Evolutionary conservation across 2,797 vertebrate genomes (phyloP).

Genomic region (Myiothlypis chrysogaster): DNA sequence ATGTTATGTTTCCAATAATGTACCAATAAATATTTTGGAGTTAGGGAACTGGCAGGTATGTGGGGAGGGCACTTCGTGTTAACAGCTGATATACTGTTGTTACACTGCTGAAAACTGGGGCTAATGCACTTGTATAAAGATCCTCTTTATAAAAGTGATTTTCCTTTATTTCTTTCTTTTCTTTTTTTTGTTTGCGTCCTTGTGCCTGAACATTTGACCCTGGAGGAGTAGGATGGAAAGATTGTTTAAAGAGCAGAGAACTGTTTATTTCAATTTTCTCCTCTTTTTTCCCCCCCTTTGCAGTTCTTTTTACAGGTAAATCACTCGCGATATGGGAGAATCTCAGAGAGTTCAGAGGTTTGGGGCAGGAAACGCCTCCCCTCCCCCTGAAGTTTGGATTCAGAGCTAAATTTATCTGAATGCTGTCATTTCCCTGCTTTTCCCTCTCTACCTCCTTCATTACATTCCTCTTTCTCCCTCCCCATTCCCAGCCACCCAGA

Average conservation of each 20-base stretch:
- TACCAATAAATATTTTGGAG: constrained; percentile 62
- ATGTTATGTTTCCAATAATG: constrained; percentile 23
- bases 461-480: constrained; percentile 56
- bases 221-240: background rate
- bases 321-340: background rate
- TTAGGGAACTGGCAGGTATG: constrained; percentile 8
- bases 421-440: constrained; percentile 56
- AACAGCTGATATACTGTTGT: constrained; percentile 28
- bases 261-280: constrained; percentile 57
- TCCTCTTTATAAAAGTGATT: background rate
- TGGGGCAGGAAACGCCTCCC: constrained; percentile 41
- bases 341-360: constrained; percentile 55
- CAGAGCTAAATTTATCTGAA: constrained; percentile 64
- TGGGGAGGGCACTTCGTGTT: constrained; percentile 46
- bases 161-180: background rate
- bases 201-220: constrained; percentile 56
- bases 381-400: constrained; percentile 37
- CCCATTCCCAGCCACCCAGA: constrained; percentile 50
- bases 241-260: constrained; percentile 51
- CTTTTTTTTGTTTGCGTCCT: background rate
- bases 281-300: background rate
- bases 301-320: constrained; percentile 48
- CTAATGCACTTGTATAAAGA: constrained; percentile 35
- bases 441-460: constrained; percentile 50
- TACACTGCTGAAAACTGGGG: constrained; percentile 21